A percentile compares a stretch with the other conserved stretches of the same genome.
phyloP scores from a whole-genome alignment of 2,113 vertebrate species.

The Terrapene triunguis region DNA sequence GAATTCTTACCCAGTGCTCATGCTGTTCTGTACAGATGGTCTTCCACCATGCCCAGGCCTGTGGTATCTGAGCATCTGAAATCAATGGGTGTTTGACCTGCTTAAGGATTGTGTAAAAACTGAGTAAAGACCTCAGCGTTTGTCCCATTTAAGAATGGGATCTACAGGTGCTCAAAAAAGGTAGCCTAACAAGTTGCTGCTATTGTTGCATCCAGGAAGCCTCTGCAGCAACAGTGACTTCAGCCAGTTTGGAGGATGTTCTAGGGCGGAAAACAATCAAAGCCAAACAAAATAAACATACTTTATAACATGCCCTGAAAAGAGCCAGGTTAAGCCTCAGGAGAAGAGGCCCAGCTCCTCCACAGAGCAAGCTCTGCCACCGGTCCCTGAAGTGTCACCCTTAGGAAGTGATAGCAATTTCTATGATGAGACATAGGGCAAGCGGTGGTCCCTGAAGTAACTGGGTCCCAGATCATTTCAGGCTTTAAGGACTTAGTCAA shows the following conservation, averaged over 20 bases:
- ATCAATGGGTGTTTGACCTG: neutral
- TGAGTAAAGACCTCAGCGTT: neutral
- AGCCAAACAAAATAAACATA: neutral
- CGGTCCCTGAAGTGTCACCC: neutral
- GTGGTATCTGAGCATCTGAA: neutral
- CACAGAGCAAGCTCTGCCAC: neutral
- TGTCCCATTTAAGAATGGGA: neutral
- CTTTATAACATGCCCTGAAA: neutral
- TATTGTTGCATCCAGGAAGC: neutral
- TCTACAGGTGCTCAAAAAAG: neutral
- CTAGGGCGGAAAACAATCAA: neutral
- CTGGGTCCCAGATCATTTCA: neutral
- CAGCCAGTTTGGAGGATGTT: neutral
- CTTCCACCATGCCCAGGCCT: rapidly evolving
- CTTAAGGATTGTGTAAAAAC: neutral
- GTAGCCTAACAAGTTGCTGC: neutral
- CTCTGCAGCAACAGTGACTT: neutral
- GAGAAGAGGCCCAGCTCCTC: neutral
- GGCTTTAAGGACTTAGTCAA: neutral
- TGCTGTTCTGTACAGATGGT: neutral
- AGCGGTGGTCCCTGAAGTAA: neutral
- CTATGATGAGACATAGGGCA: neutral
- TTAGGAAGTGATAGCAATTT: neutral
- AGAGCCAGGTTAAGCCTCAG: neutral
- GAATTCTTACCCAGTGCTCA: rapidly evolving